Conservation (phyloP, 2,888 invertebrate species). For the Thumatha senex region DNA sequence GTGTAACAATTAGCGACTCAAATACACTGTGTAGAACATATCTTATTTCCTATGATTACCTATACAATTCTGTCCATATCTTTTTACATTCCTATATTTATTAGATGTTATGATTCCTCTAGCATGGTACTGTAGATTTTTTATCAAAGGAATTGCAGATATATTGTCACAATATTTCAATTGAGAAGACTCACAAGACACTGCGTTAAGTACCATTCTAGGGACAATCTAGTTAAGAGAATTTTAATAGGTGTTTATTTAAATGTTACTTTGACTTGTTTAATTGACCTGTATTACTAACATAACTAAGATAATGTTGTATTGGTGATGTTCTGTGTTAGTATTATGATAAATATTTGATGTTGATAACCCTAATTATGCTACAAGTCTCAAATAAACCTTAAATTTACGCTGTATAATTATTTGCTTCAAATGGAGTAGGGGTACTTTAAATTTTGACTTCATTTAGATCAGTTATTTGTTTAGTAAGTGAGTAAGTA, state of each 20-base stretch:
- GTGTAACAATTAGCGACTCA: conserved; percentile 15
- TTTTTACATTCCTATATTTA: conserved; percentile 48
- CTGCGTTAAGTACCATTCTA: no score
- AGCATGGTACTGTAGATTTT: no score
- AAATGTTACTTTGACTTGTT: conserved; percentile 29
- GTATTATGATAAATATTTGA: neutral
- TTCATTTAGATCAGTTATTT: no score
- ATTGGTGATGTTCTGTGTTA: conserved; percentile 8
- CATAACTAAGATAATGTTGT: conserved; percentile 23
- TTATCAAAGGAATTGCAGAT: no score
- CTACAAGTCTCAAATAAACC: no score
- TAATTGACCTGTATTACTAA: conserved; percentile 30
- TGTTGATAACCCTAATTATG: no score
- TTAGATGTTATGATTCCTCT: conserved; percentile 25
- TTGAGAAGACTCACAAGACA: no score
- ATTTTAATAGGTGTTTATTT: conserved; percentile 31
- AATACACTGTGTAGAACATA: conserved; percentile 43
- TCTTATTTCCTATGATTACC: conserved; percentile 35
- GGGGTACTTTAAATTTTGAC: no score
- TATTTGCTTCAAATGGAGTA: no score
- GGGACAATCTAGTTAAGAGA: neutral
- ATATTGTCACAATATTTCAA: no score
- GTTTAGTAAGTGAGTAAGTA: no score
- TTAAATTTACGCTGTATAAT: no score
- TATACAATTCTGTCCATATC: conserved; percentile 31